These are phyloP conservation scores for Anser brachyrhynchus DNA, from an alignment of 2,113 vertebrate genomes.

Conservation along the genomic window DNA sequence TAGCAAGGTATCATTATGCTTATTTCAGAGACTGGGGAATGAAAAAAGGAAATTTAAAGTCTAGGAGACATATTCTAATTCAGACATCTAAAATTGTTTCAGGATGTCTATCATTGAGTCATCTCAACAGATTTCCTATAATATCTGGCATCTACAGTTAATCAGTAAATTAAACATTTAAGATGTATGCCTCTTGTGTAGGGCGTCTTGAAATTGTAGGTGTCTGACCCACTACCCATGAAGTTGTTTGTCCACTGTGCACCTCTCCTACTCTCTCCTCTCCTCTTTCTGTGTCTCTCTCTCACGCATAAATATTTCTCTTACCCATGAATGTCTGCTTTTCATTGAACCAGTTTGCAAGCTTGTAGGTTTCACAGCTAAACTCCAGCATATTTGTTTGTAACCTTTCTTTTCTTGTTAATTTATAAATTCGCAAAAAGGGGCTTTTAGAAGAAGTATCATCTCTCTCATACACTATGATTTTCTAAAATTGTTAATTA, in stretches of 20 bases:
- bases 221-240: background rate
- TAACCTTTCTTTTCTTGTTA: background rate
- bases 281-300: background rate
- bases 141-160: background rate
- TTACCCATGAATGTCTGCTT: background rate
- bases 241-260: rapidly evolving
- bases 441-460: background rate
- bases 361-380: background rate
- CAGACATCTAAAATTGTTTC: background rate
- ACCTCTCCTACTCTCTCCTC: background rate
- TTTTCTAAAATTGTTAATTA: background rate
- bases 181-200: background rate
- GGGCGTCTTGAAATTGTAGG: background rate
- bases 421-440: background rate
- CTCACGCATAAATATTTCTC: background rate
- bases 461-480: background rate
- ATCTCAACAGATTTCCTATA: background rate
- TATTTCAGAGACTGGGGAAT: background rate
- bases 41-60: background rate
- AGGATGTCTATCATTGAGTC: background rate
- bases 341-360: background rate
- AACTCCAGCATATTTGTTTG: background rate
- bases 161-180: background rate
- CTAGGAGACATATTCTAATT: background rate
- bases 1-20: background rate